phyloP scores from a whole-genome alignment of 2,113 vertebrate species.

The Heloderma charlesbogerti region DNA sequence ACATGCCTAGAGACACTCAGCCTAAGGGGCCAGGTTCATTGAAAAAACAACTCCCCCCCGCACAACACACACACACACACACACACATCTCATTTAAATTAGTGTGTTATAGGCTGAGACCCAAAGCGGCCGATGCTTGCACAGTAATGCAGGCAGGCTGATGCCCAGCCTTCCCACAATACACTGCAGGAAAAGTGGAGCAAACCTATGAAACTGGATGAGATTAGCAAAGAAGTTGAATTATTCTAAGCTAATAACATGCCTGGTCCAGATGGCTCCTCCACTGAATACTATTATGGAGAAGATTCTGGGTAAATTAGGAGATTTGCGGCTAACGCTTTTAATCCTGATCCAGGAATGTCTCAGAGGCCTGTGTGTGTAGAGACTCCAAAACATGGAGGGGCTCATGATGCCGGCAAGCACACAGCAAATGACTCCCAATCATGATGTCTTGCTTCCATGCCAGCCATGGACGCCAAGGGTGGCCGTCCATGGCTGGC shows the following conservation, averaged over 20 bases:
- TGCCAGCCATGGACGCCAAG: not conserved
- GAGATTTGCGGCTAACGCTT: constrained; percentile 61
- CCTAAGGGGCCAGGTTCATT: not conserved
- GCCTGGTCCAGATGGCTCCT: constrained; percentile 67
- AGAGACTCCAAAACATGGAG: not conserved
- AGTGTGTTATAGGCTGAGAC: not conserved
- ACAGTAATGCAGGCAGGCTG: not conserved
- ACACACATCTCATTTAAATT: not conserved
- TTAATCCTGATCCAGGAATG: constrained; percentile 47
- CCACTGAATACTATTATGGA: constrained; percentile 65
- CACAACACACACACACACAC: too few species aligned
- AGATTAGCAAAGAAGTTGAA: constrained; percentile 70
- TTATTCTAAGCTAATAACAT: constrained; percentile 74
- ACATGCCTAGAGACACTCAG: not conserved
- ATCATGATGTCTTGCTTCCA: not conserved
- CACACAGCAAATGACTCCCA: not conserved
- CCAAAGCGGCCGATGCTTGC: not conserved
- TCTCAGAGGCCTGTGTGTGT: not conserved
- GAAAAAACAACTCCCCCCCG: not conserved
- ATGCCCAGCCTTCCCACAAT: constrained; percentile 35
- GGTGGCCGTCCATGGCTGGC: not conserved
- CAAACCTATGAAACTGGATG: constrained; percentile 62
- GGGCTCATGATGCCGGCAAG: not conserved
- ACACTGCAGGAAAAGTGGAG: constrained; percentile 31
- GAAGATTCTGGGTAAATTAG: constrained; percentile 66